Evolutionary conservation across 2,888 invertebrate species (phyloP), one percentile per base, ranked within the genome.

Genomic region (Zaprionus lineosus): DNA sequence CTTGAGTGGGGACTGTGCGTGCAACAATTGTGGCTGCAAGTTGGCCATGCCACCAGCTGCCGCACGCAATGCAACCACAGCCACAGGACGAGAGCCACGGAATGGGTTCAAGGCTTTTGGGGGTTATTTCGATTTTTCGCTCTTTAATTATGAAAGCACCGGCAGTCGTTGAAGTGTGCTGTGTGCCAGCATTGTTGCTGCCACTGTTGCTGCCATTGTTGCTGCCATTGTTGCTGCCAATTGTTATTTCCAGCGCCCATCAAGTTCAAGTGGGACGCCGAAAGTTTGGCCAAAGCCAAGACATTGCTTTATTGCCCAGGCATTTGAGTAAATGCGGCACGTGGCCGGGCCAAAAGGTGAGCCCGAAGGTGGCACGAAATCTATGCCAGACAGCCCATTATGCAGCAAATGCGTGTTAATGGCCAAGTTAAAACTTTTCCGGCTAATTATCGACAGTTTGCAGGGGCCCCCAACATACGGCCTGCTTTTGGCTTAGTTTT

Each of bases 401-500:
- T 79, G 76, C 74, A 79, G 61, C 74, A 72, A 65, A 72, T 73
- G 73, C 70, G 69, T 74, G 73, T 62, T 79, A 81, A 83, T 76
- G 64, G 70, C 58, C 69, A 66, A 76, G 69, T 63, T 73, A 64
- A 79, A 83, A 83, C 62, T 83, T 81, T 81, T 70, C 53, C 56
- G 66, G 76, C 81, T 83, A 83, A 83, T 81, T 81, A 81, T 81
- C 81, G 72, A 83, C 76, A 81, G 76, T 74, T 73, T 77, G 72
- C 51, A 15, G 28, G 16, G 58, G 52, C 46, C 21, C 39, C 9
- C 19, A n/a, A 52, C 28, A 16, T 44, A 19, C 37, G 7, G 18
- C 9, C 14, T 58, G 55, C n/a, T n/a, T 63, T 58, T 59, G 47
- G 24, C 29, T 60, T 55, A 46, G 55, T 52, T 55, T 51, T 14